Conservation (phyloP, 35 echinoderm and acorn worm genomes). For the Lytechinus variegatus region DNA sequence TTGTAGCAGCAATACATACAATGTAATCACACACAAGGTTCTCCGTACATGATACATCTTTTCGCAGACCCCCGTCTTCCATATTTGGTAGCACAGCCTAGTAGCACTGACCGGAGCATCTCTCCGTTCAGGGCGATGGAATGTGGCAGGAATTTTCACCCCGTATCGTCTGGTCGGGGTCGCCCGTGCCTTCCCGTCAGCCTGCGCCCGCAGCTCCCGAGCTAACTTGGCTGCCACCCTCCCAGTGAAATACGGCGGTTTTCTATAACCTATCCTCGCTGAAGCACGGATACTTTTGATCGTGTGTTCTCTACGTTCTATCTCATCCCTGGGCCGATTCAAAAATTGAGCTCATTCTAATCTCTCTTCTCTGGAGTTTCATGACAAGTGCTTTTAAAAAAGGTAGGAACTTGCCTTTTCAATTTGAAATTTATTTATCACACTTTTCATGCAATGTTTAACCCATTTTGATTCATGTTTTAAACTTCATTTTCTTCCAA, state of each 20-base stretch:
- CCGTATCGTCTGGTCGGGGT: conserved; percentile 29
- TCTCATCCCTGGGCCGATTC: conserved; percentile 26
- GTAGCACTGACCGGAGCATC: conserved; percentile 44
- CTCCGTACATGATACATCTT: neutral
- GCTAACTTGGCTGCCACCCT: conserved; percentile 37
- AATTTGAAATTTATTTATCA: neutral
- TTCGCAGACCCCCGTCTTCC: conserved; percentile 39
- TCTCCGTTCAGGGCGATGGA: conserved; percentile 50
- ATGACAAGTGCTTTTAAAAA: conserved; percentile 36
- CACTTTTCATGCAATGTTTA: neutral
- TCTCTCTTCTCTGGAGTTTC: conserved; percentile 47
- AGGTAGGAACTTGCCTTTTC: conserved; percentile 25
- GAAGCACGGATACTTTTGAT: conserved; percentile 45
- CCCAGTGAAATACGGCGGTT: conserved; percentile 37
- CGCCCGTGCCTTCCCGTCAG: conserved; percentile 18
- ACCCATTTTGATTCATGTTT: neutral
- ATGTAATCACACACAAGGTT: conserved; percentile 1
- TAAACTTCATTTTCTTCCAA: neutral
- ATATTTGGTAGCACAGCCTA: conserved; percentile 36
- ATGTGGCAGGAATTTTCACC: conserved; percentile 53
- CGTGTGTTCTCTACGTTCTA: conserved; percentile 57
- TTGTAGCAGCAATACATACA: neutral
- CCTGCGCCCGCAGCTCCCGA: conserved; percentile 17
- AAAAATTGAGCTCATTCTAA: conserved; percentile 31
- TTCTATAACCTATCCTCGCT: conserved; percentile 55